Evolutionary conservation across 2,888 invertebrate genomes (phyloP).

Genomic region (Stegophylla sp.): DNA sequence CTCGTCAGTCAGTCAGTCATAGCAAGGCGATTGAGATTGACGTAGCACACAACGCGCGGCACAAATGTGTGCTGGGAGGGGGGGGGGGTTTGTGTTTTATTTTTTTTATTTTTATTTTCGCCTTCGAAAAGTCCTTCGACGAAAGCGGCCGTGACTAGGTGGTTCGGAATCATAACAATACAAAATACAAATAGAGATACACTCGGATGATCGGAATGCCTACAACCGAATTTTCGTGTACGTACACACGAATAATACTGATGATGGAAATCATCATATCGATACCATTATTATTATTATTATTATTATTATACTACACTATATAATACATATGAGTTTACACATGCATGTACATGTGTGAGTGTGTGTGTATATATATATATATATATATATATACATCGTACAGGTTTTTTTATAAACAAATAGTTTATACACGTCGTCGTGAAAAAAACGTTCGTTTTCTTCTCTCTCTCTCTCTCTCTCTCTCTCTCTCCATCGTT

Average conservation of each 20-base stretch:
- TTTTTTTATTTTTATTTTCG: slow-evolving; percentile 38
- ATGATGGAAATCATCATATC: slow-evolving; percentile 27
- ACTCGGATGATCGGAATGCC: slow-evolving; percentile 31
- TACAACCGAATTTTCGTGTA: slow-evolving; percentile 20
- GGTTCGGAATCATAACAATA: slow-evolving; percentile 51
- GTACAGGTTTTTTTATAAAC: slow-evolving; percentile 19
- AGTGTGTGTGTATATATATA: not conserved
- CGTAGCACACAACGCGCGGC: not conserved
- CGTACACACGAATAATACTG: not conserved
- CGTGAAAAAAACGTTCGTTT: slow-evolving; percentile 15
- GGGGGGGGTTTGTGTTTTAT: not conserved
- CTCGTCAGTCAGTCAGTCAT: too few species aligned
- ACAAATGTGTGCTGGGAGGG: not conserved
- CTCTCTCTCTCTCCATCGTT: not conserved
- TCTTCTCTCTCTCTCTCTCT: not conserved
- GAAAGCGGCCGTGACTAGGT: slow-evolving; percentile 41
- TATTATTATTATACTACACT: too few species aligned
- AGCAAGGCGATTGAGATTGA: slow-evolving; percentile 37
- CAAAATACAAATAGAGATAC: slow-evolving; percentile 44
- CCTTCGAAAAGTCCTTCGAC: slow-evolving; percentile 23
- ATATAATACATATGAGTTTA: not conserved
- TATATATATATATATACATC: not conserved
- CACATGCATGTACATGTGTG: not conserved
- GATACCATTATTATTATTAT: not conserved
- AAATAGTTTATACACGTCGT: slow-evolving; percentile 23